Evolutionary conservation across 1,140 invertebrate genomes (phyloP).

Genomic region (Polyergus mexicanus): DNA sequence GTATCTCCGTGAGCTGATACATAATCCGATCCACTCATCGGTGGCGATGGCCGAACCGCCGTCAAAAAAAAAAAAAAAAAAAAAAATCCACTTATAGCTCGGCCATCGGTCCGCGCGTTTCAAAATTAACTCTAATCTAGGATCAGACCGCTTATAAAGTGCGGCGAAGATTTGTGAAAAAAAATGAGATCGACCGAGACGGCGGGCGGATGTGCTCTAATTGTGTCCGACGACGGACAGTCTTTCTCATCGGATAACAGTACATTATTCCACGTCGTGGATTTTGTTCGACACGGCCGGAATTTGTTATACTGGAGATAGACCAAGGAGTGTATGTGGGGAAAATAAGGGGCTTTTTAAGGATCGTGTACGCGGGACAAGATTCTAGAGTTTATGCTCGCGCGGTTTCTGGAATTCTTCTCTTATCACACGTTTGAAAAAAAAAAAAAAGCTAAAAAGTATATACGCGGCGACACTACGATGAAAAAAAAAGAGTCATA

Average conservation of each 20-base stretch:
- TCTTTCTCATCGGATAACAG: slow-evolving; percentile 55
- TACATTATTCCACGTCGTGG: slow-evolving; percentile 58
- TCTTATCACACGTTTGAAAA: too few relatives aligned
- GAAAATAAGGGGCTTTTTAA: too few relatives aligned
- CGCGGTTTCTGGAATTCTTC: too few relatives aligned
- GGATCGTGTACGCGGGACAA: too few relatives aligned
- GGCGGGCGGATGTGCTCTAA: slow-evolving; percentile 51
- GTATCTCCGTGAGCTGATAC: slow-evolving; percentile 37
- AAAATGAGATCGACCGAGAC: slow-evolving; percentile 43
- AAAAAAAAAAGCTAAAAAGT: slow-evolving; percentile 10
- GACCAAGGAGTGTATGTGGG: slow-evolving; percentile 2
- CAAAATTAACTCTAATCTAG: slow-evolving; percentile 76
- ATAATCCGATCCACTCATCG: slow-evolving; percentile 67
- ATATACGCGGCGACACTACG: background rate
- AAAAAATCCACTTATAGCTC: slow-evolving; percentile 72
- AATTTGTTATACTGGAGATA: slow-evolving; percentile 47
- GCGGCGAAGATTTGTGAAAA: slow-evolving; percentile 64
- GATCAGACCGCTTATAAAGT: slow-evolving; percentile 75
- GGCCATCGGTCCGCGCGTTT: slow-evolving; percentile 65
- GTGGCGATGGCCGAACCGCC: slow-evolving; percentile 27
- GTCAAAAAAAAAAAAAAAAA: slow-evolving; percentile 69
- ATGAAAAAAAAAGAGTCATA: slow-evolving; percentile 38
- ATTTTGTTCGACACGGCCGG: slow-evolving; percentile 20
- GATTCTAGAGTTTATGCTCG: too few relatives aligned
- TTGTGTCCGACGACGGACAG: slow-evolving; percentile 53